These are phyloP conservation scores for Centropyge bicolor DNA, from an alignment of 2,797 vertebrate species.

Conservation along the genomic window DNA sequence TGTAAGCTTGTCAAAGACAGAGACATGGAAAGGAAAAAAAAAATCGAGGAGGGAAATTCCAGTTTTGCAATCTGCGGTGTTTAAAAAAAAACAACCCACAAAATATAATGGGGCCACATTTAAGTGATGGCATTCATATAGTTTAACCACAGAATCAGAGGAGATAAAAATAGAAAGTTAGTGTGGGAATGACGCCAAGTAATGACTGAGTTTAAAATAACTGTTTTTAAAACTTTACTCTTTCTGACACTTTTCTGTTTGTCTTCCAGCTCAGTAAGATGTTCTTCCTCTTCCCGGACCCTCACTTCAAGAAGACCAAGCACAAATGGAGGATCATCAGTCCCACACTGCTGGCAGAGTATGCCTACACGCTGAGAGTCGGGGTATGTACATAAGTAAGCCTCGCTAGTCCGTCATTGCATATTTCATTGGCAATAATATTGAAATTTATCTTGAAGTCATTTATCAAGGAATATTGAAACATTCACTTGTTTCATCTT, in stretches of 20 bases:
- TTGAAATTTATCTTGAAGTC: neutral
- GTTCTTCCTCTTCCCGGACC: constrained; percentile 97
- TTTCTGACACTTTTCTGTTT: constrained; percentile 4
- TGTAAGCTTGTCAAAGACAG: constrained; percentile 54
- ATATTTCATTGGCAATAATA: neutral
- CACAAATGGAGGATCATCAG: constrained; percentile 98
- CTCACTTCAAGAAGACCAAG: constrained; percentile 96
- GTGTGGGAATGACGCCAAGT: neutral
- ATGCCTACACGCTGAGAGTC: constrained; percentile 89
- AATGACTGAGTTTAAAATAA: neutral
- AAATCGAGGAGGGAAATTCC: constrained; percentile 71
- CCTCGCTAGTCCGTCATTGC: neutral
- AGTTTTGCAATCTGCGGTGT: constrained; percentile 43
- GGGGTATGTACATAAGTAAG: constrained; percentile 82
- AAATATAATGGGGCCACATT: constrained; percentile 28
- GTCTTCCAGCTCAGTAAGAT: constrained; percentile 91
- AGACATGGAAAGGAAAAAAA: constrained; percentile 30
- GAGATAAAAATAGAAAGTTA: constrained; percentile 8
- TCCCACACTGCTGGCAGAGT: constrained; percentile 91
- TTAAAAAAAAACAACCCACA: constrained; percentile 40
- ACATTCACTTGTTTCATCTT: constrained; percentile 3
- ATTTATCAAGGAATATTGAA: constrained; percentile 8
- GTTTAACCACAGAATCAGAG: neutral
- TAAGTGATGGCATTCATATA: constrained; percentile 13
- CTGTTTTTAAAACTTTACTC: neutral